Evolutionary conservation across 2,888 invertebrate species (phyloP), one percentile per base, ranked within the genome.

Genomic region (Brachycybe producta): DNA sequence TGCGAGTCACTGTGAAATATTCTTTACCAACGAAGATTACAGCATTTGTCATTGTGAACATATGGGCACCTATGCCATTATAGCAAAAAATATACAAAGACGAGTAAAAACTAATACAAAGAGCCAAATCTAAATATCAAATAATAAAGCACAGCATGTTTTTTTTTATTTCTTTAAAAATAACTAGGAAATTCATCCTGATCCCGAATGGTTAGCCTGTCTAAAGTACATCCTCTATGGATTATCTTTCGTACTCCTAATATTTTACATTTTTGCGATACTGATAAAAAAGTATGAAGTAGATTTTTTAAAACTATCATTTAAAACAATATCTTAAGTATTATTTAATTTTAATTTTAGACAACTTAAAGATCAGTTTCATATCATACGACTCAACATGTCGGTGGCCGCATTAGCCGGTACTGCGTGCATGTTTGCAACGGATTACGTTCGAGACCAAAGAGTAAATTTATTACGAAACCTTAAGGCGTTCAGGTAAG

Each of bases 291-390:
- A 44, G 60, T 60, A 51, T 55, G 54, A 40, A 3, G 19, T 13
- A 21, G n/a, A 23, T 27, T 11, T 36, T 2, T 24, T 32, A 51
- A 48, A 34, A 32, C 19, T 8, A 23, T 8, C 13, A 15, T 26
- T 51, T 32, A 26, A 8, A 34, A 30, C 5, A 24, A 15, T 15
- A 3, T 19, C 36, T 43, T 43, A 21, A 5, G 27, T 17, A 21
- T 39, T n/a, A 39, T 13, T 38, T 15, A 35, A 19, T 1, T 23
- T 7, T 15, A n/a, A 13, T 17, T 38, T 8, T 19, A 42, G 61
- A 15, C 55, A 57, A 23, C 49, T 62, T 19, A 58, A 60, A 42
- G 62, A 62, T 42, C 59, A 59, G 52, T 61, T 62, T 53, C 62
- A 62, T 44, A 46, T 60, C 39, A 60, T 62, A 44, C 58, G 62